Evolutionary conservation across 1,140 invertebrate genomes (phyloP).

Genomic region (Drosophila bocqueti): DNA sequence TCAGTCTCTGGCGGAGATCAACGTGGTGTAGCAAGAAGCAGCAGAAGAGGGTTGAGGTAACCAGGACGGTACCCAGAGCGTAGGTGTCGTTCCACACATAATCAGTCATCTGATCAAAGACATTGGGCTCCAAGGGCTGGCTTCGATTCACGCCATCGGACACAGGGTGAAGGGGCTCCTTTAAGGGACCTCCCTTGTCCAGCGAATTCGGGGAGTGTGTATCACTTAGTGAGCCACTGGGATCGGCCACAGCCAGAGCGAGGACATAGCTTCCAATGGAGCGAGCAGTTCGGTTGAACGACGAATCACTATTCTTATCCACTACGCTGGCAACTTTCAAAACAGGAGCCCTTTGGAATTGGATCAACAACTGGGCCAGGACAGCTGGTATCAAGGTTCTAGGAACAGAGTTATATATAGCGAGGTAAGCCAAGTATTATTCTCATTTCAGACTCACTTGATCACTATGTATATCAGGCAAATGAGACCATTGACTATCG

Average conservation of each 20-base stretch:
- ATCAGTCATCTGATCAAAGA: slow-evolving; percentile 7
- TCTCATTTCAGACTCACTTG: slow-evolving; percentile 79
- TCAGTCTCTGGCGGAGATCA: slow-evolving; percentile 75
- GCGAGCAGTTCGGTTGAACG: slow-evolving; percentile 56
- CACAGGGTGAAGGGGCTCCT: slow-evolving; percentile 24
- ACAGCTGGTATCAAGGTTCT: slow-evolving; percentile 86
- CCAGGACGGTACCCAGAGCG: slow-evolving; percentile 65
- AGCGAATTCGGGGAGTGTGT: slow-evolving; percentile 46
- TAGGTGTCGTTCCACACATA: slow-evolving; percentile 72
- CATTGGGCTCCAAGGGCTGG: neutral
- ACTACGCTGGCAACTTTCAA: neutral
- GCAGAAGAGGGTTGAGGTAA: slow-evolving; percentile 67
- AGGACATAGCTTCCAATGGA: slow-evolving; percentile 27
- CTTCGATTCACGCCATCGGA: neutral
- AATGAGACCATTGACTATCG: slow-evolving; percentile 85
- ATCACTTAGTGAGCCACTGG: slow-evolving; percentile 3
- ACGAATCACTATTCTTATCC: neutral
- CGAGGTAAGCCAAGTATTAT: neutral
- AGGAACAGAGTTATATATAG: neutral
- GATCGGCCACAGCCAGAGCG: slow-evolving; percentile 10
- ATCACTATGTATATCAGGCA: slow-evolving; percentile 84
- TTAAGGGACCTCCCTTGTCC: slow-evolving; percentile 26
- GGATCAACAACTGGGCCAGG: slow-evolving; percentile 84
- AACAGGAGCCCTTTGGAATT: slow-evolving; percentile 65
- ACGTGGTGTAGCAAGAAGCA: slow-evolving; percentile 84